Percentiles rank a stretch among this genome's conserved stretches.
Evolutionary conservation across 2,797 vertebrate genomes (phyloP).

Genomic region (Lycodopsis pacificus): DNA sequence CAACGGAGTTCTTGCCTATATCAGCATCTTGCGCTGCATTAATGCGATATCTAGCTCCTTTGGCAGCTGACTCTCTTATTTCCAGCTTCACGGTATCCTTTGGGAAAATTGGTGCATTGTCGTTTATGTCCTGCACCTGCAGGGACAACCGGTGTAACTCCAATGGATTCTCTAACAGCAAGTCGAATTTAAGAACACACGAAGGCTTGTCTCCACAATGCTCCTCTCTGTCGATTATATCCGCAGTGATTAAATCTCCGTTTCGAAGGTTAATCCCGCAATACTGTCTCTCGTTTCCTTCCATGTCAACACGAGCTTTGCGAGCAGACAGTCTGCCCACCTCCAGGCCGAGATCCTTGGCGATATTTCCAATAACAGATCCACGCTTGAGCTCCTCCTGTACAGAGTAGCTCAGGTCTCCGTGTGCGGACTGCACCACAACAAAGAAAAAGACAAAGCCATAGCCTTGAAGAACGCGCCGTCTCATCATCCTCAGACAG

Average conservation of each 20-base stretch:
- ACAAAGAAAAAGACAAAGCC: conserved; percentile 49
- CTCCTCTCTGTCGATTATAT: conserved; percentile 78
- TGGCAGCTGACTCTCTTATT: conserved; percentile 51
- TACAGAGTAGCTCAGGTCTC: conserved; percentile 75
- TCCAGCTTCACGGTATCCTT: conserved; percentile 75
- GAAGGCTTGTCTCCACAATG: conserved; percentile 60
- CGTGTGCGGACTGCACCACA: conserved; percentile 36
- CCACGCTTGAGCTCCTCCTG: conserved; percentile 77
- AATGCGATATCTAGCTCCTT: conserved; percentile 68
- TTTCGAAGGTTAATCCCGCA: conserved; percentile 64
- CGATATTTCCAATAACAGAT: conserved; percentile 78
- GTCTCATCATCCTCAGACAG: background rate
- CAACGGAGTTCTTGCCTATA: conserved; percentile 60
- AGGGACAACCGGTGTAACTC: conserved; percentile 74
- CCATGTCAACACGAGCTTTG: conserved; percentile 71
- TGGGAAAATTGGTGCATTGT: conserved; percentile 83
- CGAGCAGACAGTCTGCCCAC: conserved; percentile 50
- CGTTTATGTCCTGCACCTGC: conserved; percentile 85
- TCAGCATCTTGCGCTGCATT: conserved; percentile 68
- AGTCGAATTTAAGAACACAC: conserved; percentile 80
- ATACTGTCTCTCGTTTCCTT: conserved; percentile 55
- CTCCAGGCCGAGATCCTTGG: conserved; percentile 72
- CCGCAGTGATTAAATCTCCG: conserved; percentile 63
- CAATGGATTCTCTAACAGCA: conserved; percentile 83
- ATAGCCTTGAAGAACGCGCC: background rate